Evolutionary conservation across 1,140 invertebrate genomes (phyloP).

Genomic region (Cotesia chilonis): DNA sequence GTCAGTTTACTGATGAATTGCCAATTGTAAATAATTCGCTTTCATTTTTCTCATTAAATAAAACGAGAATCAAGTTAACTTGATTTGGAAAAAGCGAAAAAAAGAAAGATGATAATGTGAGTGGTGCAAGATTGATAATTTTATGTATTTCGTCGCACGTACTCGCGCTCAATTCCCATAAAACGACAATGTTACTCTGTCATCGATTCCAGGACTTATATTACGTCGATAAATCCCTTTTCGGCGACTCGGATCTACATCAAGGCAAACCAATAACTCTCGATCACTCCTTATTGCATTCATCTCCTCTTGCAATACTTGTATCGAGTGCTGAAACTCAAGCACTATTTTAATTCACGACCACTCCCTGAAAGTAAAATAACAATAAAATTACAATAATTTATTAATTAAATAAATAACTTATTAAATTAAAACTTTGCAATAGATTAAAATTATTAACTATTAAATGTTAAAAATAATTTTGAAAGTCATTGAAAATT

Average conservation of each 20-base stretch:
- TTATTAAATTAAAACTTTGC: too few relatives aligned
- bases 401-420: too few relatives aligned
- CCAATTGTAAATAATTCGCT: too few relatives aligned
- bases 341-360: background rate
- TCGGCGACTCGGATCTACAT: constrained; percentile 13
- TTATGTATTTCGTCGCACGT: constrained; percentile 24
- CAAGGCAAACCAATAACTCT: constrained; percentile 25
- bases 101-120: background rate
- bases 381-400: too few relatives aligned
- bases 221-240: constrained; percentile 5
- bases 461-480: too few relatives aligned
- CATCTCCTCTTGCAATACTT: too few relatives aligned
- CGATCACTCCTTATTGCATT: constrained; percentile 12
- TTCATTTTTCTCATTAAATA: too few relatives aligned
- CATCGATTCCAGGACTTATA: background rate
- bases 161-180: constrained; percentile 34
- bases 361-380: constrained; percentile 19
- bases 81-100: background rate
- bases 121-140: background rate
- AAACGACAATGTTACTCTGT: constrained; percentile 15
- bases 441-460: too few relatives aligned
- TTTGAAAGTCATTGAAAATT: too few relatives aligned
- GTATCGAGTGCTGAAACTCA: too few relatives aligned
- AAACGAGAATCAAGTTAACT: background rate
- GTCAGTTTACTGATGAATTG: too few relatives aligned